These are phyloP conservation scores for Formica exsecta DNA, from an alignment of 1,140 invertebrate species.

Conservation along the genomic window DNA sequence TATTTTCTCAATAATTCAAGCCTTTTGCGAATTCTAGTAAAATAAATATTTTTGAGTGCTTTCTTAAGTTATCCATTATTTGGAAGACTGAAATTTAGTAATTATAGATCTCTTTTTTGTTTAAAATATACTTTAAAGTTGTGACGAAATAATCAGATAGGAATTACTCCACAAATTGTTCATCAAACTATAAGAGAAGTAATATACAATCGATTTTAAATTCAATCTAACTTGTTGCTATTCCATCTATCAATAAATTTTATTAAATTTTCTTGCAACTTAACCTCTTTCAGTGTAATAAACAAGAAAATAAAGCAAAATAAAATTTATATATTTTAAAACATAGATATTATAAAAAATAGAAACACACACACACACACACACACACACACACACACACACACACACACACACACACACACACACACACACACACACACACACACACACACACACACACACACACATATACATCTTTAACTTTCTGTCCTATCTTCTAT, in stretches of 20 bases:
- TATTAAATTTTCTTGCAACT: background rate
- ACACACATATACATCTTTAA: background rate
- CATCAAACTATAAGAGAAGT: slow-evolving; percentile 16
- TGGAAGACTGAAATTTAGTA: background rate
- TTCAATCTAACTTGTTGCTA: background rate
- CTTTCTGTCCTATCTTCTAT: background rate
- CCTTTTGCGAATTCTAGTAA: background rate
- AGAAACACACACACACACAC: too few species aligned
- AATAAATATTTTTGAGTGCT: background rate
- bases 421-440: too few species aligned
- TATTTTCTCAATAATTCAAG: background rate
- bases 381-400: background rate
- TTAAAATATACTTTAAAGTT: background rate
- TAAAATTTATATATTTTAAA: slow-evolving; percentile 16
- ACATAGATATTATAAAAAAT: too few species aligned
- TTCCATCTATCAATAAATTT: background rate
- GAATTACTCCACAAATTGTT: background rate
- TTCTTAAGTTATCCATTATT: background rate
- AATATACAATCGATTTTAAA: slow-evolving; percentile 4
- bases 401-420: background rate
- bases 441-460: background rate
- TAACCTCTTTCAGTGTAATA: slow-evolving; percentile 4
- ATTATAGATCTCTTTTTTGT: background rate
- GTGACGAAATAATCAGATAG: background rate
- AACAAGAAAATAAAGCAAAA: background rate